Evolutionary conservation across 1,140 invertebrate species (phyloP).

Genomic region (Ptiloglossa arizonensis): DNA sequence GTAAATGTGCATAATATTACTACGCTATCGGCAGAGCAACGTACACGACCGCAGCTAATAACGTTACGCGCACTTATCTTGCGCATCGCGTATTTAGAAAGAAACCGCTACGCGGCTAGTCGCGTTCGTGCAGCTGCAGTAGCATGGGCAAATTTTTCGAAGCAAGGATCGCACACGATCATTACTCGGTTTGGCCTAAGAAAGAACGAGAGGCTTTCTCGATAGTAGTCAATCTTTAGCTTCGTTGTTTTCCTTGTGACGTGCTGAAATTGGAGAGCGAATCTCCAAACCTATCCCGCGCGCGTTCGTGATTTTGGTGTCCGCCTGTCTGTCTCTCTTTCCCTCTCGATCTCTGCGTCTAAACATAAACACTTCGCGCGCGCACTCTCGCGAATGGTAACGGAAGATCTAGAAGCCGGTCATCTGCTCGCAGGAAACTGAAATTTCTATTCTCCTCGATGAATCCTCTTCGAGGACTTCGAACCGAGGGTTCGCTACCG

Average conservation of each 20-base stretch:
- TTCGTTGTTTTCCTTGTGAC: constrained; percentile 35
- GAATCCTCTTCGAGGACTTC: no score
- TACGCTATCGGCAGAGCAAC: no score
- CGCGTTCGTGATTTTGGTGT: neutral
- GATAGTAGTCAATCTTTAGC: neutral
- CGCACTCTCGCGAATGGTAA: neutral
- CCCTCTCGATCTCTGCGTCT: neutral
- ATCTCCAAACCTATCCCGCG: neutral
- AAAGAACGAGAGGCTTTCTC: constrained; percentile 36
- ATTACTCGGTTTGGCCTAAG: constrained; percentile 78
- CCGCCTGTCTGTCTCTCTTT: constrained; percentile 12
- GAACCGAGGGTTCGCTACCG: no score
- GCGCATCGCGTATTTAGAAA: no score
- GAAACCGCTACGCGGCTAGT: no score
- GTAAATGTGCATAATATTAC: no score
- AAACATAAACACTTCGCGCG: neutral
- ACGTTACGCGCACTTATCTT: no score
- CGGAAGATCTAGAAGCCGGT: neutral
- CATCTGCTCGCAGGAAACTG: neutral
- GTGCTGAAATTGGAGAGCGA: constrained; percentile 7
- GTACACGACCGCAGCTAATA: no score
- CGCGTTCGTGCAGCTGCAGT: no score
- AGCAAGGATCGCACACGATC: neutral
- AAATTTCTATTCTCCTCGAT: no score
- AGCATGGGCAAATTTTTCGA: no score